Conservation (phyloP, 2,888 invertebrate species). For the Andrena dorsata region DNA sequence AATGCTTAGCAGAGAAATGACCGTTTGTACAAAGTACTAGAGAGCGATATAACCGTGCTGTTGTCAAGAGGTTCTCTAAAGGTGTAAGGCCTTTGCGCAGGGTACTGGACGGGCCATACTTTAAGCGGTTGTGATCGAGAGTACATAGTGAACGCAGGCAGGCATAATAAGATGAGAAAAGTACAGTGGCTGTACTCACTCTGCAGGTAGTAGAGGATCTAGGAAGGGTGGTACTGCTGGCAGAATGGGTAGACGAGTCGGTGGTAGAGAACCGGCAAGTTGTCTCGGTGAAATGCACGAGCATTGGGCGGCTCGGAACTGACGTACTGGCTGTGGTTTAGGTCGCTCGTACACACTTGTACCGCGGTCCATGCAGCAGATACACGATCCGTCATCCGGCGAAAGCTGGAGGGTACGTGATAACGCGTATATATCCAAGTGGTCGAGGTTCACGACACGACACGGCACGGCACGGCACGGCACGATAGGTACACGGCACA, state of each 20-base stretch:
- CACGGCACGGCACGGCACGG: constrained; percentile 33
- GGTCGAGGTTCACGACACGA: constrained; percentile 46
- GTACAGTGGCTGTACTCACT: constrained; percentile 59
- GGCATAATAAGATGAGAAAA: neutral
- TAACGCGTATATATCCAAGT: constrained; percentile 57
- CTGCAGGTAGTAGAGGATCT: constrained; percentile 81
- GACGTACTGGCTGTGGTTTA: constrained; percentile 66
- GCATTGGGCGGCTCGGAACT: constrained; percentile 71
- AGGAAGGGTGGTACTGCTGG: constrained; percentile 68
- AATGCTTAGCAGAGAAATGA: neutral
- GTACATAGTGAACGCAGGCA: neutral
- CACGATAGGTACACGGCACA: constrained; percentile 33
- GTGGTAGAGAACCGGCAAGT: constrained; percentile 59
- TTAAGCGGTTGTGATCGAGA: neutral
- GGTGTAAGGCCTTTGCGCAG: no score
- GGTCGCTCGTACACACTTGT: constrained; percentile 63
- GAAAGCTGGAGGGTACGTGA: constrained; percentile 35
- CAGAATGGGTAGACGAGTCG: constrained; percentile 61
- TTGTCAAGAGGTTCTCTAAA: neutral
- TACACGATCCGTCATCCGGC: constrained; percentile 72
- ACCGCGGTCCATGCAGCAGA: constrained; percentile 68
- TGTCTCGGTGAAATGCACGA: constrained; percentile 63
- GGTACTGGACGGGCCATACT: neutral
- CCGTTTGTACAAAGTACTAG: neutral
- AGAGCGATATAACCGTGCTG: neutral